Evolutionary conservation across 2,797 vertebrate species (phyloP), one percentile per base, ranked within the genome.

Genomic region (Vultur gryphus): DNA sequence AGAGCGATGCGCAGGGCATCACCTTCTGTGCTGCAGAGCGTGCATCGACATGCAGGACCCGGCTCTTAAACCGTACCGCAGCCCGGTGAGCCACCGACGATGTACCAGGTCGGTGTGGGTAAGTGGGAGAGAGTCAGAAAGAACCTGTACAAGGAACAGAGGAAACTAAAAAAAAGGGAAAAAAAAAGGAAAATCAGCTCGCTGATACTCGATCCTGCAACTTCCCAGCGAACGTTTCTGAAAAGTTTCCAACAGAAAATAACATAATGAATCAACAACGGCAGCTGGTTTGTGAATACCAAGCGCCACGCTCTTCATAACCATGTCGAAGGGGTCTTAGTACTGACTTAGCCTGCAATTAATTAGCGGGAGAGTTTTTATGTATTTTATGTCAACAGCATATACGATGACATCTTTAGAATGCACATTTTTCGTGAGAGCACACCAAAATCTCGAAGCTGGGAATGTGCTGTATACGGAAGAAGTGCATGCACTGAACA

Each of bases 221-320:
- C 58, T 33, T 92, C 37, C 26, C 59, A 49, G 71, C 2, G 2
- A 89, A 62, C 0, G 2, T 11, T 64, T 80, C 85, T 81, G 93
- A 90, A 58, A 83, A 37, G 70, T 64, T 93, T 89, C 87, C 92
- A 94, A 52, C 21, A 72, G 80, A 67, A 91, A 65, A 51, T 9
- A 65, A 55, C 49, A 35, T 2, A 72, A 37, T 59, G 85, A 94
- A 78, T 67, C 85, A 87, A 52, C 17, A 11, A 10, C 7, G 0
- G 93, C 84, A 92, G 94, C 59, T 86, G 76, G 25, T 52, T 10
- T 10, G 28, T 16, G 69, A 52, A 37, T 6, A 51, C 65, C 3
- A 14, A 71, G 79, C 11, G 2, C 33, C 14, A 7, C 4, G 3
- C 37, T 76, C 71, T 66, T 18, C 62, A 13, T 2, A 44, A 41